These are phyloP conservation scores for Staurois parvus DNA, from an alignment of 2,797 vertebrate genomes.

Conservation along the genomic window DNA sequence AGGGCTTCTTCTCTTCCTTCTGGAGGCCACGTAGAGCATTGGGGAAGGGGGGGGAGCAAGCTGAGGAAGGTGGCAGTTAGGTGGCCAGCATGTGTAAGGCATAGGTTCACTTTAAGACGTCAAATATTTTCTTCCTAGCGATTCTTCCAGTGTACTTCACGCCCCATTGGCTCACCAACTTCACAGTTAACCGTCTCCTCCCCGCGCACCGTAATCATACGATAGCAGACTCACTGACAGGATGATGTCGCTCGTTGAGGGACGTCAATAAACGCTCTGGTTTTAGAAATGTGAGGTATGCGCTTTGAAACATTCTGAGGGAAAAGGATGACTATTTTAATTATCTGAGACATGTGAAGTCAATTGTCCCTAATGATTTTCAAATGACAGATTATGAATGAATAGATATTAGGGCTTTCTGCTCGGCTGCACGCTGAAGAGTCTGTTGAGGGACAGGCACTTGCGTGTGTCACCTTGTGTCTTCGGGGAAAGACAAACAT, in stretches of 20 bases:
- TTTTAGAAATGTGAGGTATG: slow-evolving; percentile 72
- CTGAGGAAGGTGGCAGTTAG: too few relatives aligned
- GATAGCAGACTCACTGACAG: slow-evolving; percentile 68
- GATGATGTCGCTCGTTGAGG: slow-evolving; percentile 73
- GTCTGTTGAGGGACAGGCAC: slow-evolving; percentile 80
- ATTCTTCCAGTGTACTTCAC: not conserved
- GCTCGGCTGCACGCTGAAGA: slow-evolving; percentile 86
- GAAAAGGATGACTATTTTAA: slow-evolving; percentile 82
- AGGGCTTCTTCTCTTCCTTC: too few relatives aligned
- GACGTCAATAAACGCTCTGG: slow-evolving; percentile 75
- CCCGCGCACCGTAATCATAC: slow-evolving; percentile 49
- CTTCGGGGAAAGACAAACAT: slow-evolving; percentile 70
- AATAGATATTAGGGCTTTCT: slow-evolving; percentile 90
- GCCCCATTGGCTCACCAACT: not conserved
- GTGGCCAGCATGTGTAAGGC: too few relatives aligned
- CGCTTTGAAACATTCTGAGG: slow-evolving; percentile 74
- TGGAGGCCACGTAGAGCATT: too few relatives aligned
- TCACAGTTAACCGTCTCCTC: not conserved
- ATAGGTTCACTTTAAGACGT: too few relatives aligned
- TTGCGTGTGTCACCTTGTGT: slow-evolving; percentile 81
- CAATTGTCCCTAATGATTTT: slow-evolving; percentile 89
- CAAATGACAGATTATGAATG: slow-evolving; percentile 89
- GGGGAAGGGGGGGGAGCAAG: too few relatives aligned
- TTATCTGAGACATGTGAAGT: slow-evolving; percentile 94
- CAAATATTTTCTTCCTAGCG: not conserved